Conservation (phyloP, 2,113 vertebrate genomes). For the Dromiciops gliroides region DNA sequence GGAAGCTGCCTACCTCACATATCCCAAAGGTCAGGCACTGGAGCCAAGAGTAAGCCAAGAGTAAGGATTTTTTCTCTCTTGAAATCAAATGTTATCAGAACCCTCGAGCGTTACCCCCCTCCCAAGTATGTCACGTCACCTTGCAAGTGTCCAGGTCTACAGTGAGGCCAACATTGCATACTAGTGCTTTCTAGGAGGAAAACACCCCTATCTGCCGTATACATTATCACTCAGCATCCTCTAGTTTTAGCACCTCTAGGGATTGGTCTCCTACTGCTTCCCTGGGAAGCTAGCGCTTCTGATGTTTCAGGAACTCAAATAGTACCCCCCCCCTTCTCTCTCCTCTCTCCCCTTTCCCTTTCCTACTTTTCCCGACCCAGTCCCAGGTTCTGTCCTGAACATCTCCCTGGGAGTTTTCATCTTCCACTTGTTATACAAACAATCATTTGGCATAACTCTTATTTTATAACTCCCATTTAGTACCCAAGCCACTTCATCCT, state of each 20-base stretch:
- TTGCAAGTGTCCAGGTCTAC: conserved; percentile 6
- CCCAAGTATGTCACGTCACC: neutral
- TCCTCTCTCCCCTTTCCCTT: neutral
- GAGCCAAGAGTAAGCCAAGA: neutral
- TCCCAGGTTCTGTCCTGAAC: neutral
- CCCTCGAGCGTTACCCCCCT: neutral
- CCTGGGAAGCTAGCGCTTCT: conserved; percentile 62
- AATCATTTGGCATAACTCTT: neutral
- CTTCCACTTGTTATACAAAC: neutral
- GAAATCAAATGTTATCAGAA: neutral
- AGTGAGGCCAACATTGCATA: conserved; percentile 34
- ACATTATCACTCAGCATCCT: conserved; percentile 10
- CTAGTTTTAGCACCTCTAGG: conserved; percentile 31
- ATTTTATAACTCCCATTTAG: neutral
- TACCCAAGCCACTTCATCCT: neutral
- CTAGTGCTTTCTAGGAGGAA: neutral
- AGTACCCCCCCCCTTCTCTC: conserved; percentile 28
- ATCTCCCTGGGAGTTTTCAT: neutral
- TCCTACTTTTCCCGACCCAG: conserved; percentile 8
- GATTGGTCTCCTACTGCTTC: conserved; percentile 46
- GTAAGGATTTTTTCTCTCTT: neutral
- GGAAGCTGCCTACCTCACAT: neutral
- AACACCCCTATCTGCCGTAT: neutral
- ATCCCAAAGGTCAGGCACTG: neutral
- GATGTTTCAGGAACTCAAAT: conserved; percentile 34